Percentiles rank a stretch among this genome's conserved stretches.
phyloP scores from a whole-genome alignment of 1,140 invertebrate species.

The Anadara kagoshimensis region DNA sequence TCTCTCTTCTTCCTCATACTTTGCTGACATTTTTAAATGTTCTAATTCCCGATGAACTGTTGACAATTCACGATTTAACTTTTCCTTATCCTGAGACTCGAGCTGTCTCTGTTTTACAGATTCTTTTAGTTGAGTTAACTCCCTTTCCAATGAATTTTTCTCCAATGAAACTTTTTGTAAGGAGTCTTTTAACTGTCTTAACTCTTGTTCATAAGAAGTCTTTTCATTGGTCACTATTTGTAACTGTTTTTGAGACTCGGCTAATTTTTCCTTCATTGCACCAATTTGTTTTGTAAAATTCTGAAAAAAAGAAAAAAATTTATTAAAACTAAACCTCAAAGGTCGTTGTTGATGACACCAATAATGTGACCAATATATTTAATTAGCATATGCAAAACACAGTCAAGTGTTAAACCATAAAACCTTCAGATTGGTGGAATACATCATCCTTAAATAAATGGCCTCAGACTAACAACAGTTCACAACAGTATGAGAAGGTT shows the following conservation, averaged over 20 bases:
- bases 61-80: constrained; percentile 43
- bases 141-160: too few relatives aligned
- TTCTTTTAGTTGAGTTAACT: background rate
- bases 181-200: constrained; percentile 29
- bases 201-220: constrained; percentile 27
- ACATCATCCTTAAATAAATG: too few relatives aligned
- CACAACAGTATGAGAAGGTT: too few relatives aligned
- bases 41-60: constrained; percentile 45
- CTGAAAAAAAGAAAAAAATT: constrained; percentile 21
- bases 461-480: too few relatives aligned
- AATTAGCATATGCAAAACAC: too few relatives aligned
- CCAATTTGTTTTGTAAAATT: constrained; percentile 53
- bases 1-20: constrained; percentile 58
- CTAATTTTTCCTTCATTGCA: constrained; percentile 42
- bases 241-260: constrained; percentile 38
- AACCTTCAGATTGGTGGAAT: too few relatives aligned
- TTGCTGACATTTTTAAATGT: constrained; percentile 45
- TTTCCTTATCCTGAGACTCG: constrained; percentile 28
- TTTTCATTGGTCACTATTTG: constrained; percentile 26
- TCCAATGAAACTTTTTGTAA: constrained; percentile 36
- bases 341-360: too few relatives aligned
- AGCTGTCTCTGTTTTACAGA: constrained; percentile 33
- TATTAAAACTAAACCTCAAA: too few relatives aligned
- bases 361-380: too few relatives aligned
- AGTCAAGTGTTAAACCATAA: too few relatives aligned